These are phyloP conservation scores for Coleophora deauratella DNA, from an alignment of 2,888 invertebrate species.

Conservation along the genomic window DNA sequence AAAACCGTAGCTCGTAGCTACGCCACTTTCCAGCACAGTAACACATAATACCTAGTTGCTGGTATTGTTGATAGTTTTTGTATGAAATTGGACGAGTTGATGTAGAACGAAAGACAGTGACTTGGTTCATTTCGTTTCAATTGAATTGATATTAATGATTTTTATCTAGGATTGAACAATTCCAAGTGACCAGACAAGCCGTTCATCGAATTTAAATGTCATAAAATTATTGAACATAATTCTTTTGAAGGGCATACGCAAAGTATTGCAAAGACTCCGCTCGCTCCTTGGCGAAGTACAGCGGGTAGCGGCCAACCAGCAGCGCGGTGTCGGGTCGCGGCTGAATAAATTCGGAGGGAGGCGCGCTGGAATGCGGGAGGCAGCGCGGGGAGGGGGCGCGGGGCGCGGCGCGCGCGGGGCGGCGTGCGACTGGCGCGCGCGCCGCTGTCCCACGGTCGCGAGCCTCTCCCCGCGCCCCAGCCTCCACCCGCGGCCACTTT, in stretches of 20 bases:
- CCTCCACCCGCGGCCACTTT: slow-evolving; percentile 57
- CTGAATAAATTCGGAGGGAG: slow-evolving; percentile 72
- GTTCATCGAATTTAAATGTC: too few species aligned
- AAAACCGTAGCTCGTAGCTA: too few species aligned
- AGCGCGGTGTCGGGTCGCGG: slow-evolving; percentile 43
- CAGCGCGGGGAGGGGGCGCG: slow-evolving; percentile 43
- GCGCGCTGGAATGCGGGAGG: slow-evolving; percentile 63
- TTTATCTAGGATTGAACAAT: too few species aligned
- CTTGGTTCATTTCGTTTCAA: too few species aligned
- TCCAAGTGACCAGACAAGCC: too few species aligned
- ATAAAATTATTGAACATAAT: too few species aligned
- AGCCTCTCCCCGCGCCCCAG: slow-evolving; percentile 63
- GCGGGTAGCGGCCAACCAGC: slow-evolving; percentile 6
- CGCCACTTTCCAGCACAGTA: too few species aligned
- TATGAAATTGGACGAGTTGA: slow-evolving; percentile 10
- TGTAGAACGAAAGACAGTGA: neutral
- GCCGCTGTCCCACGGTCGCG: slow-evolving; percentile 80
- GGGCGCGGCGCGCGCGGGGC: slow-evolving; percentile 53
- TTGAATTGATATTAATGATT: too few species aligned
- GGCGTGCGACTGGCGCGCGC: slow-evolving; percentile 71
- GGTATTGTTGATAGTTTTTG: slow-evolving; percentile 41
- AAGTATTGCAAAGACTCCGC: too few species aligned
- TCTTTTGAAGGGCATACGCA: too few species aligned
- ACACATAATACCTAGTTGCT: too few species aligned
- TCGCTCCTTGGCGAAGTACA: slow-evolving; percentile 8